Percentiles rank a stretch among this genome's conserved stretches.
phyloP scores from a whole-genome alignment of 2,113 vertebrate species.

The Picathartes gymnocephalus region DNA sequence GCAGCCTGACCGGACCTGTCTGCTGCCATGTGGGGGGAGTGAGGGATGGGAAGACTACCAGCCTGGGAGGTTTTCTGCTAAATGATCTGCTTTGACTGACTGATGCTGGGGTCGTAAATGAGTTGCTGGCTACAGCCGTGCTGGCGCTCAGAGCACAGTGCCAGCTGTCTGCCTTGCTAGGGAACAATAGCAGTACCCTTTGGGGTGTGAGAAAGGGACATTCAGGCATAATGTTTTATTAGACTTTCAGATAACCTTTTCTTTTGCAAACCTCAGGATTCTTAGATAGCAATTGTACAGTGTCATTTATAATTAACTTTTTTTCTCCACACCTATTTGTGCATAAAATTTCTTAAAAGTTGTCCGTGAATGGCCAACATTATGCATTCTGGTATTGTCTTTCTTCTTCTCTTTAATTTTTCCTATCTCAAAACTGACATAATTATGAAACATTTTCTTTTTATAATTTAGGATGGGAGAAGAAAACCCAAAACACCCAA shows the following conservation, averaged over 20 bases:
- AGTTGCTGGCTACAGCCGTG: conserved; percentile 73
- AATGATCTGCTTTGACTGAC: conserved; percentile 75
- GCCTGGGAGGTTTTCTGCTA: conserved; percentile 73
- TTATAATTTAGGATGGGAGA: not conserved
- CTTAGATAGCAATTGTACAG: conserved; percentile 53
- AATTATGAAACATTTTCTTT: not conserved
- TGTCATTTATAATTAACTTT: conserved; percentile 64
- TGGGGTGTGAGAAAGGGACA: conserved; percentile 60
- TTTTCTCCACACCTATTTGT: not conserved
- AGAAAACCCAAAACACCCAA: not conserved
- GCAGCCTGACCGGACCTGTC: conserved; percentile 71
- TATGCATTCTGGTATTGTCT: not conserved
- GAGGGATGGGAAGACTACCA: conserved; percentile 68
- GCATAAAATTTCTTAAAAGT: conserved; percentile 1
- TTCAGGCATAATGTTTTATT: conserved; percentile 53
- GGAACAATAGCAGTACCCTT: conserved; percentile 72
- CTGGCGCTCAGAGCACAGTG: conserved; percentile 80
- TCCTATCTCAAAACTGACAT: not conserved
- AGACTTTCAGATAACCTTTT: conserved; percentile 53
- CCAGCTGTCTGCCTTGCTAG: conserved; percentile 83
- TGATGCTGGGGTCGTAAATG: conserved; percentile 74
- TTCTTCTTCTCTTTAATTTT: not conserved
- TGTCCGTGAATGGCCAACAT: not conserved
- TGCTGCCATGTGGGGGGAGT: conserved; percentile 74
- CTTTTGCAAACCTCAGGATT: conserved; percentile 38